Percentiles rank a stretch among this genome's conserved stretches.
Conservation (phyloP, 2,797 vertebrate species). For the Mionectes olivaceus region DNA sequence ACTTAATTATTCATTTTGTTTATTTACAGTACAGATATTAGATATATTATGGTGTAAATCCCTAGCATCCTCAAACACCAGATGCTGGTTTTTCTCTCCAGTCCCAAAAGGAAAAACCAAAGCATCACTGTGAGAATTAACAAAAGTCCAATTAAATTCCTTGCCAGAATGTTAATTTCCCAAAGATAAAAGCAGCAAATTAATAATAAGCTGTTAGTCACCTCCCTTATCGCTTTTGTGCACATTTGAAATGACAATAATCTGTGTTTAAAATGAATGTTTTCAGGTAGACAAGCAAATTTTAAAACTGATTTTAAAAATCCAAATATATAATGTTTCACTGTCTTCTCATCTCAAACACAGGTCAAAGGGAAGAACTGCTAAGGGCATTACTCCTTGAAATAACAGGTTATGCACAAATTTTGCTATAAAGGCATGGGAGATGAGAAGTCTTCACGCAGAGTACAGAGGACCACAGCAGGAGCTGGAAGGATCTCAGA, state of each 20-base stretch:
- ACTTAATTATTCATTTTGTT: constrained; percentile 81
- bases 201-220: constrained; percentile 70
- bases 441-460: not conserved
- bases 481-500: not conserved
- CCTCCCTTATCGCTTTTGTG: constrained; percentile 50
- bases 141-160: constrained; percentile 79
- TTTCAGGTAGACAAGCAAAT: not conserved
- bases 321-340: not conserved
- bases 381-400: not conserved
- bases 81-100: constrained; percentile 76
- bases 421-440: not conserved
- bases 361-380: not conserved
- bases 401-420: not conserved
- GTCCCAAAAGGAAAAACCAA: constrained; percentile 76
- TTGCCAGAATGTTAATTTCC: constrained; percentile 77
- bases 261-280: not conserved
- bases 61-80: constrained; percentile 79
- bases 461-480: not conserved
- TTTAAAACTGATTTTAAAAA: not conserved
- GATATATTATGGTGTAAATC: constrained; percentile 78
- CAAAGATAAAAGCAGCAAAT: constrained; percentile 73
- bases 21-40: constrained; percentile 82
- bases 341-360: not conserved
- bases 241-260: constrained; percentile 13
- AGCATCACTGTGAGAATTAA: constrained; percentile 77